Conservation (phyloP, 2,888 invertebrate genomes). For the Drosophila fungiperda region DNA sequence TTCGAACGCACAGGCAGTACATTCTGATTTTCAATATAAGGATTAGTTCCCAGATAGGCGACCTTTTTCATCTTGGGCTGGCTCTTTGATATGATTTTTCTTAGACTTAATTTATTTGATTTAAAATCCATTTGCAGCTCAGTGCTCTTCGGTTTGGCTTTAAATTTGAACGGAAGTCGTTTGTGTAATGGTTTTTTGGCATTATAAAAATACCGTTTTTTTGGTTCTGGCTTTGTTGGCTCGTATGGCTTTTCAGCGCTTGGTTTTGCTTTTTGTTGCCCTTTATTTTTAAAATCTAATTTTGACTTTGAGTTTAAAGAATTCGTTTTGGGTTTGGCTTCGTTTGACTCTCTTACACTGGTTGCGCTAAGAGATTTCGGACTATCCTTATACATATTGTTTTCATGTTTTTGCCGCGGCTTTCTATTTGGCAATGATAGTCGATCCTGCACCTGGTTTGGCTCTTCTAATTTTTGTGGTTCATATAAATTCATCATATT, state of each 20-base stretch:
- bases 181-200: not conserved
- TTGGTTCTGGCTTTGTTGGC: not conserved
- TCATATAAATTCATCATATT: not conserved
- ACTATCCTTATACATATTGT: not conserved
- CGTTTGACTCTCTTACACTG: not conserved
- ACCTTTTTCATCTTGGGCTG: constrained; percentile 11
- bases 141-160: not conserved
- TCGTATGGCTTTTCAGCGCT: not conserved
- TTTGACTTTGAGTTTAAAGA: not conserved
- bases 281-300: not conserved
- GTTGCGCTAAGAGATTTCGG: not conserved
- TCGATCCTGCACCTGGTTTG: not conserved
- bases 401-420: not conserved
- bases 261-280: not conserved
- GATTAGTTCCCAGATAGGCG: constrained; percentile 37
- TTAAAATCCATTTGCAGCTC: not conserved
- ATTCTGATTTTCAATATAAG: constrained; percentile 13
- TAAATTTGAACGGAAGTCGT: not conserved
- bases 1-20: not conserved
- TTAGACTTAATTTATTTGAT: not conserved
- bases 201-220: not conserved
- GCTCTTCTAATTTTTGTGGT: not conserved
- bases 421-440: not conserved
- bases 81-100: constrained; percentile 11
- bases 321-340: not conserved